Conservation (phyloP, 2,113 vertebrate species). For the Ochotona princeps region DNA sequence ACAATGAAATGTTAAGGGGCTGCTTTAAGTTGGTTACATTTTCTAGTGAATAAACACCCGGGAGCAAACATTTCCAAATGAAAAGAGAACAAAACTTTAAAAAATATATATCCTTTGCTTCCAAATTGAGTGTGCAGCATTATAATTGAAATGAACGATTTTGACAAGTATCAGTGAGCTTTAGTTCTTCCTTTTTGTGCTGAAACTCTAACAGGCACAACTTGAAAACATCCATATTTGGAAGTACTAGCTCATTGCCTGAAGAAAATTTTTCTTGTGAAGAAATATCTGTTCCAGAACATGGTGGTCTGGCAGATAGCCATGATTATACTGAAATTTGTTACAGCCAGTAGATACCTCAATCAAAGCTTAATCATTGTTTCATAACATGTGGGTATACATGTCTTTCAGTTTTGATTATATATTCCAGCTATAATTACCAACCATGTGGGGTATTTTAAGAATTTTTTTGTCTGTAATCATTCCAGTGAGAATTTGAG, state of each 20-base stretch:
- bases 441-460: background rate
- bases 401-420: slow-evolving; percentile 65
- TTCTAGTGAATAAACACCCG: slow-evolving; percentile 33
- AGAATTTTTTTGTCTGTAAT: slow-evolving; percentile 53
- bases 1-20: slow-evolving; percentile 34
- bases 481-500: slow-evolving; percentile 51
- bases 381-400: slow-evolving; percentile 65
- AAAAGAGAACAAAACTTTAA: slow-evolving; percentile 10
- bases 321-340: slow-evolving; percentile 44
- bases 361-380: slow-evolving; percentile 66
- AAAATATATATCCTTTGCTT: background rate
- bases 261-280: slow-evolving; percentile 53
- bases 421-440: slow-evolving; percentile 20
- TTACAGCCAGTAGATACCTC: slow-evolving; percentile 21
- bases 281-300: slow-evolving; percentile 61
- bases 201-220: background rate
- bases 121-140: background rate
- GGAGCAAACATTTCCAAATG: slow-evolving; percentile 57
- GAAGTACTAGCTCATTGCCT: slow-evolving; percentile 55
- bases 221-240: slow-evolving; percentile 38
- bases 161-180: slow-evolving; percentile 51
- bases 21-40: slow-evolving; percentile 53
- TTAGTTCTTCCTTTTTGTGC: slow-evolving; percentile 49
- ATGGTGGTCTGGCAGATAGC: slow-evolving; percentile 48
- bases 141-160: slow-evolving; percentile 45